Evolutionary conservation across 2,113 vertebrate species (phyloP), one percentile per base, ranked within the genome.

Genomic region (Noturus placidus): DNA sequence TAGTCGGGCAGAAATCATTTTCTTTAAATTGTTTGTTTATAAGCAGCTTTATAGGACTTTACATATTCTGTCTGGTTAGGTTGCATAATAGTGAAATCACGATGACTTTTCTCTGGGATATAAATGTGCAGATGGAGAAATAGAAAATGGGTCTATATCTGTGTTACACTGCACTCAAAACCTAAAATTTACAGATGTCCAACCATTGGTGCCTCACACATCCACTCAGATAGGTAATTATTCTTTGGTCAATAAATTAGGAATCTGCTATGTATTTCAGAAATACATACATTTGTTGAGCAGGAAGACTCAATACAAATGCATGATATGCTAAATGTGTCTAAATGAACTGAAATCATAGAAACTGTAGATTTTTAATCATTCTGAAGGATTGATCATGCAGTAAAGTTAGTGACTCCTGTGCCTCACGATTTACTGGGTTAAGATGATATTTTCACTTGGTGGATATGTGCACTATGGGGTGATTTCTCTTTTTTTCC

Each of bases 21-120:
- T 80, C 15, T 72, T 57, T 11, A 15, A 33, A 87, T 87, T 70
- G 72, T 30, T 42, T 65, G 25, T 87, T 70, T 38, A 70, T 70
- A 69, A 69, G 19, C 76, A 38, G 76, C 52, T 38, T 82, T 57
- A 46, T 54, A 30, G 65, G 50, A 56, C 14, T 67, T 70, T 9
- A n/a, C 27, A 33, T 22, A 72, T 25, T 79, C 70, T 27, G 30
- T 35, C 14, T 38, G 69, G 74, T 35, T 54, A 42, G 8, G 19
- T 5, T 20, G 52, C 6, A 25, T 14, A 17, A 46, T 56, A 56
- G 42, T 42, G 27, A 72, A 38, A 46, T 19, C 25, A 56, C 22
- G 14, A n/a, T 87, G 14, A 57, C 22, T 57, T 87, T 70, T 30
- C 25, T 27, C 63, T 82, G 33, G 35, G 54, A 81, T 80, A 56